Conservation (phyloP, 2,113 vertebrate species). For the Ellobius talpinus region DNA sequence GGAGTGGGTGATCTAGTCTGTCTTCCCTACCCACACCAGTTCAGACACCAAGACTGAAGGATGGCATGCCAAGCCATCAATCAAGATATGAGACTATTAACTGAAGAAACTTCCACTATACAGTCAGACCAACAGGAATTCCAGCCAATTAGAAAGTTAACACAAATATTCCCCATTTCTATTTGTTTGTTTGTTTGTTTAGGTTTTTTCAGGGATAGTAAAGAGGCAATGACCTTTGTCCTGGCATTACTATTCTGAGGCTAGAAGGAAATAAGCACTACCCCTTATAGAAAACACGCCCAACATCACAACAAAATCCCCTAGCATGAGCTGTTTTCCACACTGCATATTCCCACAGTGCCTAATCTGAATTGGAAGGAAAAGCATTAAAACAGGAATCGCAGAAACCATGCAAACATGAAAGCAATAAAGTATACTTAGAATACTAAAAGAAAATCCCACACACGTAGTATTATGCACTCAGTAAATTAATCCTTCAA, state of each 20-base stretch:
- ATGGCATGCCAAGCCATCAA: not conserved
- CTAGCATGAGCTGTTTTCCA: not conserved
- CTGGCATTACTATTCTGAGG: not conserved
- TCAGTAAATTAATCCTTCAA: not conserved
- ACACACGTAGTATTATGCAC: not conserved
- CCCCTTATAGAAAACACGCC: not conserved
- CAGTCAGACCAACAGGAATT: fast-evolving
- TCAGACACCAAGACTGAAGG: not conserved
- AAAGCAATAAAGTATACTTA: not conserved
- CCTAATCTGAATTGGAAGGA: not conserved
- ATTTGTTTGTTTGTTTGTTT: not conserved
- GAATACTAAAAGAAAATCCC: not conserved
- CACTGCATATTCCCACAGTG: not conserved
- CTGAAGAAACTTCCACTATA: not conserved
- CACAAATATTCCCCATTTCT: not conserved
- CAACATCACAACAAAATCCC: too few relatives aligned
- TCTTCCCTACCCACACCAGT: not conserved
- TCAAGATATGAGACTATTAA: fast-evolving
- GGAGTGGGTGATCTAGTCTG: not conserved
- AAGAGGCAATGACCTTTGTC: not conserved
- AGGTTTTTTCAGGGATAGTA: not conserved
- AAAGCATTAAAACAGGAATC: not conserved
- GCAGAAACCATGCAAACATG: not conserved
- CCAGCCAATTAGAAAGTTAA: not conserved
- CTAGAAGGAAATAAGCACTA: not conserved